Conservation (phyloP, 2,797 vertebrate species). For the Linurgus olivaceus region DNA sequence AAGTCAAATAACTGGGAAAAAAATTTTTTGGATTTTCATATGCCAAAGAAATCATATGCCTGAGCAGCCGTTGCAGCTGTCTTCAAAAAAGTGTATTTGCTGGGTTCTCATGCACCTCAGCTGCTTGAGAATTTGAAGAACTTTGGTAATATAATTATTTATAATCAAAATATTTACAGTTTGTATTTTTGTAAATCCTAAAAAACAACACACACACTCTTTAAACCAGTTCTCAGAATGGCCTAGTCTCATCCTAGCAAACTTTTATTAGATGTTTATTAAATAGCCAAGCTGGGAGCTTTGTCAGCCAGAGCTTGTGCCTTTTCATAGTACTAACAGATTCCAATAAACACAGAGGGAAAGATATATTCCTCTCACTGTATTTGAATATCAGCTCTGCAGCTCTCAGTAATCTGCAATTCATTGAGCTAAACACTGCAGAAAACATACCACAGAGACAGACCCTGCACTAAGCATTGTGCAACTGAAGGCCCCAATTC, state of each 20-base stretch:
- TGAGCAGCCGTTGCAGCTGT: not conserved
- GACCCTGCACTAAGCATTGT: not conserved
- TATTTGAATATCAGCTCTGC: not conserved
- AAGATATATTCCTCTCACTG: not conserved
- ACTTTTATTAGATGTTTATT: not conserved
- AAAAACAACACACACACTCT: not conserved
- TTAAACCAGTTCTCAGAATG: not conserved
- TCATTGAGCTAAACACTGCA: not conserved
- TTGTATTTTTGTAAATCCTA: not conserved
- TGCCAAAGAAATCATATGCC: not conserved
- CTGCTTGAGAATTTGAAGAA: not conserved
- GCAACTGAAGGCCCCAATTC: not conserved
- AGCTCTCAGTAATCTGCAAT: not conserved
- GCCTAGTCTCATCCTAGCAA: not conserved
- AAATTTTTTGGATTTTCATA: not conserved
- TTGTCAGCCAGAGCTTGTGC: not conserved
- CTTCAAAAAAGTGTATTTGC: not conserved
- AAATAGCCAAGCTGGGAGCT: not conserved
- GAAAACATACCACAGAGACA: not conserved
- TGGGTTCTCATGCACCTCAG: not conserved
- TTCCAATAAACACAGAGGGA: not conserved
- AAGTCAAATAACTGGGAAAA: not conserved
- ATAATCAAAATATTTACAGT: not conserved
- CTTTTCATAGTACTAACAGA: not conserved
- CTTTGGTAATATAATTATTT: not conserved